Base-by-base conservation (phyloP, 2,888 invertebrate genomes). In the Cataglyphis rosenhaueri region DNA sequence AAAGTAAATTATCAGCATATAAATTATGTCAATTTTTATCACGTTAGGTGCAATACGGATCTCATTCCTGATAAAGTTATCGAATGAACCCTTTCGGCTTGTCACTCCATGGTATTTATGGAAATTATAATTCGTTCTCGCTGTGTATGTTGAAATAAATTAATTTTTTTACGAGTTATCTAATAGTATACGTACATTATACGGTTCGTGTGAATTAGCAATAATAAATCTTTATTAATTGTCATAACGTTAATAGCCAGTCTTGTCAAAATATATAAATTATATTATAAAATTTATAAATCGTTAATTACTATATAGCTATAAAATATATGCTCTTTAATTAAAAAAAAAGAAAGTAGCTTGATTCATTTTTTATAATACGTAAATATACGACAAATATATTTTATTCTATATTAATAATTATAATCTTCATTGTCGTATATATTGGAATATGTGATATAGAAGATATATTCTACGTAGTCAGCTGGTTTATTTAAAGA, bases 11-110 rank as follows among this genome's bases (percentile, higher is more conserved):
- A 73, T 78, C n/a, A 82, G 84, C 84, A 83, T 21, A 86, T 86
- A 84, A 88, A 88, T 83, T 84, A 44, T 81, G 83, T 84, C 59
- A 65, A 65, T 55, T 75, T 25, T 29, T 5, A 75, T 65, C 81
- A 59, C 65, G 61, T 87, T 88, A 29, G 52, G 21, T 64, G 65
- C 65, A n/a, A 52, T 48, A 73, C 15, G 21, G 25, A 4, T 52
- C 35, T 65, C 25, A 10, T 75, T 65, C 18, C 12, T 38, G 15
- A 6, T 18, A 9, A 44, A 44, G 38, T 55, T 10, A 35, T 48
- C 3, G 21, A 8, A n/a, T 59, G n/a, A 41, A 15, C 41, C 25
- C 3, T 3, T 6, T 15, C 44, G 5, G 10, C 12, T 38, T 65
- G 3, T 2, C 25, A 21, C 9, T 44, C 48, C 21, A 64, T 25